phyloP scores from a whole-genome alignment of 2,888 invertebrate species.

The Agonopterix heracliana region DNA sequence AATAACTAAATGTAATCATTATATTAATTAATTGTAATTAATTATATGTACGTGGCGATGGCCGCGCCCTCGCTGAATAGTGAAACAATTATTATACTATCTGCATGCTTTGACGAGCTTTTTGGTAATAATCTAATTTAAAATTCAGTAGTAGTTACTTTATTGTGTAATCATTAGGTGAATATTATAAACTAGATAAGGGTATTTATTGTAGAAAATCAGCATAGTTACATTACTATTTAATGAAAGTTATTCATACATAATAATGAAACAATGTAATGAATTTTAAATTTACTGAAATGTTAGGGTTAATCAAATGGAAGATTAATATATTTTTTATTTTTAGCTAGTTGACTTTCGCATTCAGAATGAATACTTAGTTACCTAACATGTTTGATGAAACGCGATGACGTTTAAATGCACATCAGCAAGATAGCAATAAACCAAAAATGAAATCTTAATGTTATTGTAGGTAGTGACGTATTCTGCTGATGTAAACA shows the following conservation, averaged over 20 bases:
- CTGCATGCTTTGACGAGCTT: constrained; percentile 77
- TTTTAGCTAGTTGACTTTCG: constrained; percentile 74
- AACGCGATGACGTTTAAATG: constrained; percentile 40
- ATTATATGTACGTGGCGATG: constrained; percentile 50
- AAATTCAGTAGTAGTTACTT: constrained; percentile 65
- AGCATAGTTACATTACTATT: constrained; percentile 69
- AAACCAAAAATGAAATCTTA: constrained; percentile 75
- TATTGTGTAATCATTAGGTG: constrained; percentile 71
- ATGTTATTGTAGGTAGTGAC: constrained; percentile 66
- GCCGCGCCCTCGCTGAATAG: constrained; percentile 66
- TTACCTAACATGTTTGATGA: constrained; percentile 42
- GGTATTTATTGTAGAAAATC: constrained; percentile 73
- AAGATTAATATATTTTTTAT: constrained; percentile 75
- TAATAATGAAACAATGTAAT: constrained; percentile 68
- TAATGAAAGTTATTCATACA: constrained; percentile 67
- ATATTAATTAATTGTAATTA: constrained; percentile 41
- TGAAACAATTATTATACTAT: constrained; percentile 69
- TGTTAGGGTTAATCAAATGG: constrained; percentile 63
- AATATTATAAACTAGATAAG: constrained; percentile 69
- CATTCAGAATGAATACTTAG: constrained; percentile 56
- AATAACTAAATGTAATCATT: constrained; percentile 70
- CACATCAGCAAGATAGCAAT: constrained; percentile 66
- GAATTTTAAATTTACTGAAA: constrained; percentile 58
- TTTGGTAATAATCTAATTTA: constrained; percentile 75
- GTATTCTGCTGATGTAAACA: constrained; percentile 73